These are phyloP conservation scores for Herminia tarsipennalis DNA, from an alignment of 2,888 invertebrate genomes.

Conservation along the genomic window DNA sequence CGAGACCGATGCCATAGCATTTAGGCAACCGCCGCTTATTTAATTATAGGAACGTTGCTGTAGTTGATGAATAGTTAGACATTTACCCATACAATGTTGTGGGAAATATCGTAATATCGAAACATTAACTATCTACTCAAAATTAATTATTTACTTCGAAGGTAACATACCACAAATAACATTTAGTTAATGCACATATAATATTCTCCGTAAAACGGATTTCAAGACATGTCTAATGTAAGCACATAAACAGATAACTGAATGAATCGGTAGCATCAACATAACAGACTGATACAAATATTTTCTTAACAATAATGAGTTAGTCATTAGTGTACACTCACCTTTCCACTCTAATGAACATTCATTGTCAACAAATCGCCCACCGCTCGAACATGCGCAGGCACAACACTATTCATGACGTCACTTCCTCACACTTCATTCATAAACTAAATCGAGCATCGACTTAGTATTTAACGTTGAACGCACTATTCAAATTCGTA, in stretches of 20 bases:
- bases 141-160: too few relatives aligned
- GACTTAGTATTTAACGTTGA: constrained; percentile 47
- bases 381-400: constrained; percentile 64
- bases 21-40: too few relatives aligned
- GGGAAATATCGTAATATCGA: too few relatives aligned
- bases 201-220: too few relatives aligned
- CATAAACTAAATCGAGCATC: constrained; percentile 72
- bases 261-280: constrained; percentile 12
- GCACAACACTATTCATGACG: constrained; percentile 83
- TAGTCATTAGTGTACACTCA: constrained; percentile 67
- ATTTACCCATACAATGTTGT: too few relatives aligned
- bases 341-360: constrained; percentile 81
- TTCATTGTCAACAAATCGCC: constrained; percentile 77
- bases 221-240: neutral
- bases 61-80: too few relatives aligned
- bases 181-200: too few relatives aligned
- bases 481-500: constrained; percentile 54
- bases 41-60: too few relatives aligned
- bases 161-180: too few relatives aligned
- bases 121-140: too few relatives aligned
- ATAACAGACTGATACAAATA: constrained; percentile 42
- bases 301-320: constrained; percentile 57
- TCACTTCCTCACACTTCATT: constrained; percentile 82
- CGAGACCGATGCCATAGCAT: too few relatives aligned
- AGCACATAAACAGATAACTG: neutral